Evolutionary conservation across 2,113 vertebrate genomes (phyloP).

Genomic region (Ranitomeya imitator): DNA sequence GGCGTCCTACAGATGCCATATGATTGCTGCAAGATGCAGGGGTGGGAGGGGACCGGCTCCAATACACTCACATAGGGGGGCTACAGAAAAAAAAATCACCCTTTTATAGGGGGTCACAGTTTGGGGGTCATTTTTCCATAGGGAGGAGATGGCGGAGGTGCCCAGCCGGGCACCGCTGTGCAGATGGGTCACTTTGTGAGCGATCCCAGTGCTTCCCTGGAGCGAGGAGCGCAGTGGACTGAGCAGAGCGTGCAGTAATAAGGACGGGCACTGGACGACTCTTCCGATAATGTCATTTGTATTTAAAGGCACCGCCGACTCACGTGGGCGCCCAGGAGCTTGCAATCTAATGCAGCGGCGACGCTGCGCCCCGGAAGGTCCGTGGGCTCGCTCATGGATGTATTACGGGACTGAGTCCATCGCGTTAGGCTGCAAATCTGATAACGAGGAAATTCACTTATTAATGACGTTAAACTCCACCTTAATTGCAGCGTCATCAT

Average conservation of each 20-base stretch:
- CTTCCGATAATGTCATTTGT: background rate
- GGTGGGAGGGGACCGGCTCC: conserved; percentile 34
- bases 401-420: background rate
- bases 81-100: background rate
- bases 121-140: background rate
- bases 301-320: background rate
- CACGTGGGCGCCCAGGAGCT: background rate
- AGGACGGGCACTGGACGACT: background rate
- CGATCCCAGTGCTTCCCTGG: conserved; percentile 29
- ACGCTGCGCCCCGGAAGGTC: background rate
- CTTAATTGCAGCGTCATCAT: conserved; percentile 38
- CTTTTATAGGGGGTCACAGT: background rate
- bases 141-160: background rate
- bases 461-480: conserved; percentile 22
- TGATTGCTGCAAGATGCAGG: conserved; percentile 52
- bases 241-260: background rate
- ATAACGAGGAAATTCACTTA: background rate
- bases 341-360: background rate
- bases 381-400: too few species aligned
- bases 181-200: conserved; percentile 37
- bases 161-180: conserved; percentile 15
- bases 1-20: conserved; percentile 32
- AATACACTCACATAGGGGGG: conserved; percentile 2
- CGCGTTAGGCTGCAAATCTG: background rate
- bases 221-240: conserved; percentile 24